phyloP scores from a whole-genome alignment of 2,113 vertebrate species.

The Chamaea fasciata region DNA sequence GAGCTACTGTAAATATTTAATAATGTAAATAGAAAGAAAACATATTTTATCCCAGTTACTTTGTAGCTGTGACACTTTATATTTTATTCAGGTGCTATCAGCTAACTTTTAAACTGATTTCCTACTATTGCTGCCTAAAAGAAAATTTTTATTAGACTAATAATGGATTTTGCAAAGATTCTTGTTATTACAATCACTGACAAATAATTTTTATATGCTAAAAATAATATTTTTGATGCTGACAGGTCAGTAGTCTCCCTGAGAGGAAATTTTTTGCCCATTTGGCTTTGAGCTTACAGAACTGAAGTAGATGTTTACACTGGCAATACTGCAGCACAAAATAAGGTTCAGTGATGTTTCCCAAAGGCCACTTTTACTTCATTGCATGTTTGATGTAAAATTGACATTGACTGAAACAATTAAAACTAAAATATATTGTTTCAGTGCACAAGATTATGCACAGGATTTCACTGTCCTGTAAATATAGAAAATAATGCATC shows the following conservation, averaged over 20 bases:
- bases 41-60: neutral
- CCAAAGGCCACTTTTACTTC: slow-evolving; percentile 16
- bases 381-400: slow-evolving; percentile 18
- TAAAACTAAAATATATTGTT: slow-evolving; percentile 33
- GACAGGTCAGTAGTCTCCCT: slow-evolving; percentile 6
- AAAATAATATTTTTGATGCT: slow-evolving; percentile 33
- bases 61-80: neutral
- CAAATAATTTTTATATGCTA: slow-evolving; percentile 6
- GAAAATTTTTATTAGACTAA: slow-evolving; percentile 5
- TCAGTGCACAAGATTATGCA: neutral
- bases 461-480: neutral
- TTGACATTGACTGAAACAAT: slow-evolving; percentile 42
- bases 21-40: neutral
- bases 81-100: neutral
- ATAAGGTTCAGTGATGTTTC: slow-evolving; percentile 12
- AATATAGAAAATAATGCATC: neutral
- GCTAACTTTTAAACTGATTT: slow-evolving; percentile 16
- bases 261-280: slow-evolving; percentile 12
- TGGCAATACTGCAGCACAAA: slow-evolving; percentile 1
- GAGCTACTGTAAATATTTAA: neutral
- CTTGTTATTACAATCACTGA: neutral
- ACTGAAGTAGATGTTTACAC: slow-evolving; percentile 24
- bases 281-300: slow-evolving; percentile 26
- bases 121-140: neutral
- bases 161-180: slow-evolving; percentile 14